A percentile compares a stretch with the other conserved stretches of the same genome.
phyloP scores from a whole-genome alignment of 2,113 vertebrate genomes.

The Chaetodon trifascialis region DNA sequence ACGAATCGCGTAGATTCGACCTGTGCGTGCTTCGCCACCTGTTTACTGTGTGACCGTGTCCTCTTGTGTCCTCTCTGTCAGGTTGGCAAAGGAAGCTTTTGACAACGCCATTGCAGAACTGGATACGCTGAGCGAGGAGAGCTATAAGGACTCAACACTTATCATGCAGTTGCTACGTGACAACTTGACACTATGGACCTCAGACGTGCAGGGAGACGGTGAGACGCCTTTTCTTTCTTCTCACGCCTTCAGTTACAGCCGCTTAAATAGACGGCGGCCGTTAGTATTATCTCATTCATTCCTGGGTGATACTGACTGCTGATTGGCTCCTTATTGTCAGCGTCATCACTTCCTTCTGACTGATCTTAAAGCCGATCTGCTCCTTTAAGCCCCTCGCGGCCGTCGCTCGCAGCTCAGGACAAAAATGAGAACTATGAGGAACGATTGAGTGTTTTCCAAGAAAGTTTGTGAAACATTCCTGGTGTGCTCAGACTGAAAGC shows the following conservation, averaged over 20 bases:
- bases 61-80: slow-evolving; percentile 10
- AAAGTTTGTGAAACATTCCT: not conserved
- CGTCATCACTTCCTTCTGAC: not conserved
- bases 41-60: not conserved
- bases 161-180: slow-evolving; percentile 99
- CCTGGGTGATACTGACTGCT: not conserved
- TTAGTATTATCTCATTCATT: not conserved
- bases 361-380: not conserved
- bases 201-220: slow-evolving; percentile 99
- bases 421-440: not conserved
- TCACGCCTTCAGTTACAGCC: not conserved
- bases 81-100: slow-evolving; percentile 93
- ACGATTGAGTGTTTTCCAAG: not conserved
- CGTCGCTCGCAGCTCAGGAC: not conserved
- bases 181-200: slow-evolving; percentile 99
- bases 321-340: too few species aligned
- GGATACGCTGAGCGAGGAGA: slow-evolving; percentile 98
- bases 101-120: slow-evolving; percentile 98
- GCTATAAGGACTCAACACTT: slow-evolving; percentile 99
- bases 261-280: not conserved
- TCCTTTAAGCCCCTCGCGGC: not conserved
- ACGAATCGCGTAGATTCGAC: too few species aligned
- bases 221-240: slow-evolving; percentile 64
- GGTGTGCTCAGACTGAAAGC: not conserved
- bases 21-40: not conserved